Conservation (phyloP, 2,797 vertebrate genomes). For the Platyrinchus mystaceus region DNA sequence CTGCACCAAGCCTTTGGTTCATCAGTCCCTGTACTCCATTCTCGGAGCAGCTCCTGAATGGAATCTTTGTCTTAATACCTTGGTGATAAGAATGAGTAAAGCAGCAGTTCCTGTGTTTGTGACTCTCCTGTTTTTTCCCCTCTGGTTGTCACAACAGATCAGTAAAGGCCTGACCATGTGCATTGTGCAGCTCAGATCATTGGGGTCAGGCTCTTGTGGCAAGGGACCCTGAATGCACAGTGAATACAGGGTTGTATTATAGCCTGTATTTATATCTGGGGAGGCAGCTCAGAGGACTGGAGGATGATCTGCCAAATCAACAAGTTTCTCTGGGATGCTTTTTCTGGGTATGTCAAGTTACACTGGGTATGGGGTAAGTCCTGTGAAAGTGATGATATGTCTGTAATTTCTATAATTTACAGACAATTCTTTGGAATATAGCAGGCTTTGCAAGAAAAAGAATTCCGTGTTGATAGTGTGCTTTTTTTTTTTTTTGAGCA, state of each 20-base stretch:
- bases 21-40: neutral
- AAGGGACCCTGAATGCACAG: neutral
- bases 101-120: neutral
- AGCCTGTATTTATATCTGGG: neutral
- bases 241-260: neutral
- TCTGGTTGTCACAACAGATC: neutral
- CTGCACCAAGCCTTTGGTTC: neutral
- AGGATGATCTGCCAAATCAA: neutral
- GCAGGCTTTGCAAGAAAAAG: neutral
- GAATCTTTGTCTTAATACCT: neutral
- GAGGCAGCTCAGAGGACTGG: neutral
- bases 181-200: neutral
- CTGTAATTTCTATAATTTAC: neutral
- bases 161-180: fast-evolving
- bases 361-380: neutral
- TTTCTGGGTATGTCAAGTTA: neutral
- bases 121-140: neutral
- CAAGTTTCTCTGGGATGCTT: neutral
- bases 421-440: neutral
- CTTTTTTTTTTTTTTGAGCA: neutral
- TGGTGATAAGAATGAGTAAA: neutral
- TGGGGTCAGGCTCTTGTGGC: neutral
- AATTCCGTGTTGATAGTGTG: neutral
- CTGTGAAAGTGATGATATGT: neutral
- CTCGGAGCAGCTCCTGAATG: neutral